Conservation (phyloP, 2,888 invertebrate species). For the Hemaris fuciformis region DNA sequence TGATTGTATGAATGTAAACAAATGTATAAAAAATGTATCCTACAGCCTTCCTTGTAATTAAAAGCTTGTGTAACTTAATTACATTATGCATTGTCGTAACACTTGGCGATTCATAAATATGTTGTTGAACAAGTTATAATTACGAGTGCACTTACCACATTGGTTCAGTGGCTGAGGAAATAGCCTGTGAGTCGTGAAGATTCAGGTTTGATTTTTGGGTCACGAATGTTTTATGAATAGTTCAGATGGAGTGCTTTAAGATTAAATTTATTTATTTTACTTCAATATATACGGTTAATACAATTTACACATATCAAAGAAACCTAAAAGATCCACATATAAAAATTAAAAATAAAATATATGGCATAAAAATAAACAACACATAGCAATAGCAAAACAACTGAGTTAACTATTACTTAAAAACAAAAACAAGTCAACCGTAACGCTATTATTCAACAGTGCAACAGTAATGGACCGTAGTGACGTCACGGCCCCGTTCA, state of each 20-base stretch:
- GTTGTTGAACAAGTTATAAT: neutral
- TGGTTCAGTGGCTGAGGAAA: neutral
- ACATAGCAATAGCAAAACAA: neutral
- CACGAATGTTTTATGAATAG: neutral
- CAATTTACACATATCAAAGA: no score
- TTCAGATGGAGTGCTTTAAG: neutral
- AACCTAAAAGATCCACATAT: no score
- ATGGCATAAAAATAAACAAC: no score
- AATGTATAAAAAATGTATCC: neutral
- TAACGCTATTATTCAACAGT: neutral
- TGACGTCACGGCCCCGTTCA: constrained; percentile 11
- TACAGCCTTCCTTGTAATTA: neutral
- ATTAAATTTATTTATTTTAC: no score
- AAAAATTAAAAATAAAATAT: no score
- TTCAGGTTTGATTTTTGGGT: neutral
- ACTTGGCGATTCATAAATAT: neutral
- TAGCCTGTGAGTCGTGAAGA: neutral
- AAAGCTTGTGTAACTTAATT: neutral
- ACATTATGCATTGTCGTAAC: neutral
- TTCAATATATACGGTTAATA: no score
- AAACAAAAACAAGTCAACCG: neutral
- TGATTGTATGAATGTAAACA: neutral
- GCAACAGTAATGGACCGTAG: constrained; percentile 5
- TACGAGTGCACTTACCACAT: neutral
- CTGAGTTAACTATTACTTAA: neutral